A percentile compares a stretch with the other conserved stretches of the same genome.
phyloP scores from a whole-genome alignment of 2,797 vertebrate genomes.

The Monodelphis domestica region DNA sequence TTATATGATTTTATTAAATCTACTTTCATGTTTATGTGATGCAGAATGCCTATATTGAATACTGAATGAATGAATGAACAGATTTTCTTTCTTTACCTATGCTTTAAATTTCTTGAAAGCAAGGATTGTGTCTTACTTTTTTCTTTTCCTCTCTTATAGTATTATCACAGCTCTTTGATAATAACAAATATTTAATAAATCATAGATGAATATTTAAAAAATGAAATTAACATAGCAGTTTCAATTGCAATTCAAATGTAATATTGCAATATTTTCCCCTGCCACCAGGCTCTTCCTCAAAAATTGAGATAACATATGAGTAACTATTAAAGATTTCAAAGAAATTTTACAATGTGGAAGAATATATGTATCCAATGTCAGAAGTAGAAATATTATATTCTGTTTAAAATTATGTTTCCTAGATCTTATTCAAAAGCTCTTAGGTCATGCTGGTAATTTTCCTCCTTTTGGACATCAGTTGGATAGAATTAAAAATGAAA shows the following conservation, averaged over 20 bases:
- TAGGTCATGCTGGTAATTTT: neutral
- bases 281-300: neutral
- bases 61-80: neutral
- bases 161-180: neutral
- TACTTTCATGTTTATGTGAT: neutral
- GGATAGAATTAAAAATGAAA: neutral
- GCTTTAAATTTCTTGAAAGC: neutral
- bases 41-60: neutral
- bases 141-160: neutral
- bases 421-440: neutral
- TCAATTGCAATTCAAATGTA: too few relatives aligned
- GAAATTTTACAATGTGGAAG: neutral
- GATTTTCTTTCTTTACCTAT: neutral
- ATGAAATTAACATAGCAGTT: neutral
- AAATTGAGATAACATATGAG: neutral
- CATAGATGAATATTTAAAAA: neutral
- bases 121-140: neutral
- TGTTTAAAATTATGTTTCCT: neutral
- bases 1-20: neutral
- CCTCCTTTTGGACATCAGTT: neutral
- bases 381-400: neutral
- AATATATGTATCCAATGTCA: neutral
- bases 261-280: neutral
- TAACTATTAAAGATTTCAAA: neutral
- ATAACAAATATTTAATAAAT: neutral